phyloP scores from a whole-genome alignment of 2,888 invertebrate species.

The Acronicta leporina region DNA sequence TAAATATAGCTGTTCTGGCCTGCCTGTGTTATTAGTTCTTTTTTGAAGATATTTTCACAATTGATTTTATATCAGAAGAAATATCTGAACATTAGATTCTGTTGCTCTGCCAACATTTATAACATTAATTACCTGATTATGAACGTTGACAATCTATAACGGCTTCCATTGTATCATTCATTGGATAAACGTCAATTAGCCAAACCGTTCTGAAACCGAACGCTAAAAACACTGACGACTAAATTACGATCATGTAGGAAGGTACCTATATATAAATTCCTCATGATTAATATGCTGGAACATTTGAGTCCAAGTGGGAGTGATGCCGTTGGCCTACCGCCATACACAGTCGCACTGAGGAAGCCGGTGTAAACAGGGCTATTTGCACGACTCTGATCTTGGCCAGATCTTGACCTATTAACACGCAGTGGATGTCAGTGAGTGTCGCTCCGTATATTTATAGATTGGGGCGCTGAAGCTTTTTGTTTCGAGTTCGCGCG shows the following conservation, averaged over 20 bases:
- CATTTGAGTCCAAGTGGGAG: constrained; percentile 40
- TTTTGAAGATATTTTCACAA: too few species aligned
- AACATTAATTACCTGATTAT: constrained; percentile 7
- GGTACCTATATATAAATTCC: constrained; percentile 32
- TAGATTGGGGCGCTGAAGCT: constrained; percentile 78
- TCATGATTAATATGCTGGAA: constrained; percentile 36
- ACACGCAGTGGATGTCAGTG: constrained; percentile 81
- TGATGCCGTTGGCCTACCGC: constrained; percentile 60
- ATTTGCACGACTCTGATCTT: constrained; percentile 85
- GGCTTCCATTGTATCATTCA: constrained; percentile 24
- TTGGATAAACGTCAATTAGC: constrained; percentile 23
- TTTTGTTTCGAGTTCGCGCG: constrained; percentile 70
- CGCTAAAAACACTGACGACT: constrained; percentile 35
- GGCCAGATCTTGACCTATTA: constrained; percentile 89
- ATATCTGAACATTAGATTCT: too few species aligned
- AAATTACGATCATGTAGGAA: constrained; percentile 18
- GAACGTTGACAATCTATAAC: constrained; percentile 14
- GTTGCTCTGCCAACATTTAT: too few species aligned
- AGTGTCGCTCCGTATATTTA: constrained; percentile 85
- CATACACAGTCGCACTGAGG: constrained; percentile 62
- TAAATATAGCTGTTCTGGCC: too few species aligned
- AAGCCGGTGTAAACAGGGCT: constrained; percentile 81
- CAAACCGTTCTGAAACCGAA: constrained; percentile 9
- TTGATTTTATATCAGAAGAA: too few species aligned
- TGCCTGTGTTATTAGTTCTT: too few species aligned